Conservation (phyloP, 2,888 invertebrate species). For the Pseudococcus longispinus region DNA sequence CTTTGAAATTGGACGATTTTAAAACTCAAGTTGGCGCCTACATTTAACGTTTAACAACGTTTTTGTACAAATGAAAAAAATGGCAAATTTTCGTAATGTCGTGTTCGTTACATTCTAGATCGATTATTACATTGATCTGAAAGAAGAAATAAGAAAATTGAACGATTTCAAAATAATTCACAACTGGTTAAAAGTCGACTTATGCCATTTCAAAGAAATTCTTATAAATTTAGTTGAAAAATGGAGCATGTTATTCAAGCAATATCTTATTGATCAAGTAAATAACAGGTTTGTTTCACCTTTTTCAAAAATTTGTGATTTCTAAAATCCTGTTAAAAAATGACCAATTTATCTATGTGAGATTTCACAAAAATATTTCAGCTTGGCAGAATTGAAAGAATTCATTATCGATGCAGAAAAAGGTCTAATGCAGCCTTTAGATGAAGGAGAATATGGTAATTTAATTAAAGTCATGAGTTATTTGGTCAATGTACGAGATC, state of each 20-base stretch:
- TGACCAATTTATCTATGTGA: background rate
- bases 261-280: slow-evolving; percentile 83
- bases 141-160: slow-evolving; percentile 75
- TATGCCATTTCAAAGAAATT: slow-evolving; percentile 79
- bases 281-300: slow-evolving; percentile 71
- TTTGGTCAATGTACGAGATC: slow-evolving; percentile 78
- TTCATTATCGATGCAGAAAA: slow-evolving; percentile 79
- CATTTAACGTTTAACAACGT: too few relatives aligned
- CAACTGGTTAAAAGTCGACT: slow-evolving; percentile 81
- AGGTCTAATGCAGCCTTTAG: slow-evolving; percentile 75
- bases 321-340: background rate
- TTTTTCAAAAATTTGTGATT: slow-evolving; percentile 42
- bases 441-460: slow-evolving; percentile 85
- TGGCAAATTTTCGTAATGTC: background rate
- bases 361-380: slow-evolving; percentile 62
- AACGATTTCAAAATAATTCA: slow-evolving; percentile 74
- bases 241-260: slow-evolving; percentile 88
- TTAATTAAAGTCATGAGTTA: slow-evolving; percentile 84
- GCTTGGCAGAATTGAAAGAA: slow-evolving; percentile 76
- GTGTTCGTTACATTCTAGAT: slow-evolving; percentile 67
- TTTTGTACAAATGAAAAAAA: too few relatives aligned
- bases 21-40: slow-evolving; percentile 71
- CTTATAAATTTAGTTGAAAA: slow-evolving; percentile 83
- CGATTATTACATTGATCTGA: slow-evolving; percentile 80
- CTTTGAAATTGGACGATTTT: slow-evolving; percentile 77